Evolutionary conservation across 1,140 invertebrate species (phyloP), one percentile per base, ranked within the genome.

Genomic region (Steinernema khuongi): DNA sequence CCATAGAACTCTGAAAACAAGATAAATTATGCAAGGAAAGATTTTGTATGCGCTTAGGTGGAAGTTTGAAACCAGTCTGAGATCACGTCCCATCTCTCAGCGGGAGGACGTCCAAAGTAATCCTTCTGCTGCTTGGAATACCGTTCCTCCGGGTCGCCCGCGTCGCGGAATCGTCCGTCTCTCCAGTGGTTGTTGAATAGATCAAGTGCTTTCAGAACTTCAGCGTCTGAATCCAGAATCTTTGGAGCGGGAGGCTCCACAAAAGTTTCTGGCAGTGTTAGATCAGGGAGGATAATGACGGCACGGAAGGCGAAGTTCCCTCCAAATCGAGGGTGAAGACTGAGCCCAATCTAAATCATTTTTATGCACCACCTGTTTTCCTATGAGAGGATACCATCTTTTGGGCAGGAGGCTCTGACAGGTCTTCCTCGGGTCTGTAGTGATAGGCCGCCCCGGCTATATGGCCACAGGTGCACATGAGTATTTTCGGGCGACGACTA

Each of bases 401-500:
- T 41, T 29, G 31, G 43, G 66, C 22, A 28, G 14, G 22, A 11
- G 17, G 36, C 30, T 30, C 44, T 28, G n/a, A 28, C 44, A 43
- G 11, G 0, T n/a, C 14, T 36, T 22, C 29, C 17, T 68, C 28
- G 18, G 76, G 77, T n/a, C 72, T 73, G 68, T 75, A 79, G 26
- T 79, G 79, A 31, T 76, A 79, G 0, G 76, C 77, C 0, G 76
- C 77, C 19, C 77, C 77, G 18, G 78, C 72, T 1, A 79, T 67
- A 43, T 79, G 78, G 0, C 78, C 78, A 31, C 77, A 79, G 14
- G 78, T 79, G 19, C 72, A 73, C 78, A 79, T 79, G 2, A 79
- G 77, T 70, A 79, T 79, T 33, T 78, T 79, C 0, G 78, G 78
- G n/a, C 72, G 36, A 7, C 78, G 74, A 66, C 50, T 78, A 2